These are phyloP conservation scores for Acanthosoma haemorrhoidale DNA, from an alignment of 2,888 invertebrate genomes.

Conservation along the genomic window DNA sequence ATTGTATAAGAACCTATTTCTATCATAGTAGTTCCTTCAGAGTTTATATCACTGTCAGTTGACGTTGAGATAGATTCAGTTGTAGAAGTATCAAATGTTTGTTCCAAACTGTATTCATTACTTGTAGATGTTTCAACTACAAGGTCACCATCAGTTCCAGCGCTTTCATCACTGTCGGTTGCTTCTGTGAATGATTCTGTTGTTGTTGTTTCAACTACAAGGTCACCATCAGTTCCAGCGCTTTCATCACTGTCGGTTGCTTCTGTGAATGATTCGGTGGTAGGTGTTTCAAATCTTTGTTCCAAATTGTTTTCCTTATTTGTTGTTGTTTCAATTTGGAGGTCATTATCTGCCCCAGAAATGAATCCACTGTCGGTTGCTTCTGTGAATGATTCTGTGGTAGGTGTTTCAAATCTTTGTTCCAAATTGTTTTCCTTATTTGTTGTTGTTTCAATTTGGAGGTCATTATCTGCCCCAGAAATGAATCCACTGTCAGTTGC, in stretches of 20 bases:
- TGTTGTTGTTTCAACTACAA: not conserved
- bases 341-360: not conserved
- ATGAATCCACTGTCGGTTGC: not conserved
- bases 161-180: constrained; percentile 11
- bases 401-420: not conserved
- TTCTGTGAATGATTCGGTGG: not conserved
- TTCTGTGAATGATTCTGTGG: constrained; percentile 15
- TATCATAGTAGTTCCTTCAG: not conserved
- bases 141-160: too few species aligned
- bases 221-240: not conserved
- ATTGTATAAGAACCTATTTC: not conserved
- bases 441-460: not conserved
- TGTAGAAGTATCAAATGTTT: not conserved
- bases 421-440: not conserved
- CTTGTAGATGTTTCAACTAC: not conserved
- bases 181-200: not conserved
- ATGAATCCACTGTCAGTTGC: not conserved
- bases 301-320: not conserved
- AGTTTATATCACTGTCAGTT: not conserved
- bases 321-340: not conserved
- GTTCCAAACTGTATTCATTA: not conserved
- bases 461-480: not conserved
- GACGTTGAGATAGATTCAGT: not conserved
- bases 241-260: not conserved
- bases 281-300: not conserved